These are phyloP conservation scores for Drosophila tani DNA, from an alignment of 1,140 invertebrate species.

Conservation along the genomic window DNA sequence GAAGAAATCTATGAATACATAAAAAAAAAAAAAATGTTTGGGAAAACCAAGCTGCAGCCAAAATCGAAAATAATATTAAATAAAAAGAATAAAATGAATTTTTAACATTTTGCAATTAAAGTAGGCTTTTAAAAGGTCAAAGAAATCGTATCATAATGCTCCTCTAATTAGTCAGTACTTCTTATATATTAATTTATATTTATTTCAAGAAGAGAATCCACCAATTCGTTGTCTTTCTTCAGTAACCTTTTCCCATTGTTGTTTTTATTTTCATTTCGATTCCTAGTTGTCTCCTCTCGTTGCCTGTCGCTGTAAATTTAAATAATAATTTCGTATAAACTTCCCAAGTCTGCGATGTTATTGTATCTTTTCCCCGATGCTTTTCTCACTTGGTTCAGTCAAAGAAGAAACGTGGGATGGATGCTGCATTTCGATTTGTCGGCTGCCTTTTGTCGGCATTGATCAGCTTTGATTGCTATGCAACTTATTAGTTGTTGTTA, in stretches of 20 bases:
- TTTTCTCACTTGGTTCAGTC: constrained; percentile 62
- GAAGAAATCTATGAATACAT: no score
- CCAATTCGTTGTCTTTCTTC: not conserved
- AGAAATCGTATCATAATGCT: no score
- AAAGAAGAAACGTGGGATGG: constrained; percentile 27
- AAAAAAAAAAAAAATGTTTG: no score
- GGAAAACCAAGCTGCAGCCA: no score
- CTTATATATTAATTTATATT: not conserved
- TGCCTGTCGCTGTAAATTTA: constrained; percentile 71
- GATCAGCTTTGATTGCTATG: constrained; percentile 75
- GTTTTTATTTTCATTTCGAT: constrained; percentile 31
- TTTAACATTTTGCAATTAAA: no score
- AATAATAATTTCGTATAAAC: constrained; percentile 67
- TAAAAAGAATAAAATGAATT: no score
- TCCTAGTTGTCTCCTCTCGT: constrained; percentile 49
- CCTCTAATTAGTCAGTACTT: no score
- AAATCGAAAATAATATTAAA: no score
- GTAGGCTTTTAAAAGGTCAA: no score
- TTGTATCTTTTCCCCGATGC: constrained; percentile 31
- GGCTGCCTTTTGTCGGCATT: constrained; percentile 66
- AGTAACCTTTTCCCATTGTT: not conserved
- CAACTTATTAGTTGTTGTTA: constrained; percentile 83
- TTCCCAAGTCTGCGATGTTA: constrained; percentile 22
- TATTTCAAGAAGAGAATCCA: not conserved
- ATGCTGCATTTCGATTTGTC: constrained; percentile 11